Evolutionary conservation across 2,797 vertebrate species (phyloP).

Genomic region (Australoheros facetus): DNA sequence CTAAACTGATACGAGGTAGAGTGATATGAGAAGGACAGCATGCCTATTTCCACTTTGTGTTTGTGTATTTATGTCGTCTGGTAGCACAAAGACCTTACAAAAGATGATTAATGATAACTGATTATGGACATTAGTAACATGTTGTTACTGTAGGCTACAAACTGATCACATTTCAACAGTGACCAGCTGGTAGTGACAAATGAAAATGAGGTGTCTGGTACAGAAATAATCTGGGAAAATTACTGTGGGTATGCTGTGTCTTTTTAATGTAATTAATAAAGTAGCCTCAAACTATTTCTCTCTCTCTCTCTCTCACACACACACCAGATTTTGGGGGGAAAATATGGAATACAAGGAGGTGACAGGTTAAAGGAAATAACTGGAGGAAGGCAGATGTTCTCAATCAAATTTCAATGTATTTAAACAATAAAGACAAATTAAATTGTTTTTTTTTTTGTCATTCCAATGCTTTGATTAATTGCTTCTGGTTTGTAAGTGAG

Average conservation of each 20-base stretch:
- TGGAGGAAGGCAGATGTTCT: not conserved
- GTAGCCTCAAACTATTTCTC: not conserved
- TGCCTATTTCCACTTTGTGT: not conserved
- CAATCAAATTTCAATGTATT: not conserved
- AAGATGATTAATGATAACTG: not conserved
- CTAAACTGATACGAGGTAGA: not conserved
- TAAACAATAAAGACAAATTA: not conserved
- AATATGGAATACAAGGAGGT: not conserved
- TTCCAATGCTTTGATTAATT: not conserved
- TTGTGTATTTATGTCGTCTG: not conserved
- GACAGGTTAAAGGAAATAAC: not conserved
- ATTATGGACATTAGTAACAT: not conserved
- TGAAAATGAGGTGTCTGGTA: not conserved
- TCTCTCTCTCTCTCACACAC: too few species aligned
- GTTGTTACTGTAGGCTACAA: not conserved
- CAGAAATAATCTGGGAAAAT: not conserved
- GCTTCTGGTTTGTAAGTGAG: not conserved
- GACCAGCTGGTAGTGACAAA: not conserved
- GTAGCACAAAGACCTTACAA: not conserved
- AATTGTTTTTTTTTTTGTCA: not conserved
- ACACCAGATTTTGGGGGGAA: fast-evolving
- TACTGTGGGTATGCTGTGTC: not conserved
- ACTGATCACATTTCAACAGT: not conserved
- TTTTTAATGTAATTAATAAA: not conserved
- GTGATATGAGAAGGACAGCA: fast-evolving